Evolutionary conservation across 2,797 vertebrate genomes (phyloP).

Genomic region (Anniella stebbinsi): DNA sequence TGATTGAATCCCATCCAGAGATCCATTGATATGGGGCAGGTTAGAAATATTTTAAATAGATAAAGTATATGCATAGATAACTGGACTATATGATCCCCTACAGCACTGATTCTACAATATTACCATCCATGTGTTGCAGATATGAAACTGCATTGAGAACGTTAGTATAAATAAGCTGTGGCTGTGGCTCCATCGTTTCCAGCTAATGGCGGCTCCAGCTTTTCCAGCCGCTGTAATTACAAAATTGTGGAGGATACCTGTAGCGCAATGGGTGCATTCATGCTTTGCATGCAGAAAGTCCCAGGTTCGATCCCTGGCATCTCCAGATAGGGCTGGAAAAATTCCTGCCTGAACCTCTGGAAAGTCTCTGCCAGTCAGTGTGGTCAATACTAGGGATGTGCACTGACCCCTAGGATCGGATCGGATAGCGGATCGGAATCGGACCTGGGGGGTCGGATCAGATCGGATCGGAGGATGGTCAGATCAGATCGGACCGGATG

Average conservation of each 20-base stretch:
- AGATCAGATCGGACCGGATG: too few relatives aligned
- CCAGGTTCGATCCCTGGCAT: neutral
- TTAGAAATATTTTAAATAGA: too few relatives aligned
- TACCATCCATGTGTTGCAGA: neutral
- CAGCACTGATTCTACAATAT: neutral
- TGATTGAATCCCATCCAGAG: too few relatives aligned
- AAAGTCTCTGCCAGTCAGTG: neutral
- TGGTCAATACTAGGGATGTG: neutral
- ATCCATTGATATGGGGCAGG: too few relatives aligned
- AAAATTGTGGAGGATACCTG: neutral
- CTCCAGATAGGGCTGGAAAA: neutral
- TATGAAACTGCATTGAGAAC: neutral
- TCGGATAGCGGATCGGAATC: too few relatives aligned
- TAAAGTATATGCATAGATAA: neutral
- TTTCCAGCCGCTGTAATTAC: neutral
- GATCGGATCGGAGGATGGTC: too few relatives aligned
- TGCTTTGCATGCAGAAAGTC: too few relatives aligned
- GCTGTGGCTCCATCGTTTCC: too few relatives aligned
- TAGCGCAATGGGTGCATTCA: too few relatives aligned
- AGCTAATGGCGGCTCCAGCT: neutral
- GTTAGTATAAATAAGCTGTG: too few relatives aligned
- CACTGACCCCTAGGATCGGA: too few relatives aligned
- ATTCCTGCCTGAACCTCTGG: neutral
- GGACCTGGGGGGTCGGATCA: too few relatives aligned
- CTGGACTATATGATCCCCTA: neutral